Conservation (phyloP, 2,797 vertebrate species). For the Hydrocynus forskahlii region DNA sequence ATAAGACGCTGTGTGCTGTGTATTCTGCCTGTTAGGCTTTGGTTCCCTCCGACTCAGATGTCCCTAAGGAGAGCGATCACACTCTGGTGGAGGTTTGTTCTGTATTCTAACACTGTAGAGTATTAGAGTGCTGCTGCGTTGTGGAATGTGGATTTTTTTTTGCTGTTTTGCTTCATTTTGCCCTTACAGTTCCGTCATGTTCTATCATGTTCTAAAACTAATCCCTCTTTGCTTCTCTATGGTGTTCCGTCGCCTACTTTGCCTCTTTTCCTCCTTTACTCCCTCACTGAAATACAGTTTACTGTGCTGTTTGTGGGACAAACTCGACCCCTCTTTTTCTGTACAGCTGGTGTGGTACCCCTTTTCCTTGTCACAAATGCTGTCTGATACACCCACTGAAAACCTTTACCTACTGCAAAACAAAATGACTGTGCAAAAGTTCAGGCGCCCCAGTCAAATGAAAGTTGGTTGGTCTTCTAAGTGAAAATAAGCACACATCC, state of each 20-base stretch:
- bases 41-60: conserved; percentile 63
- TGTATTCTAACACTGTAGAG: conserved; percentile 13
- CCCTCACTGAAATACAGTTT: neutral
- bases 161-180: neutral
- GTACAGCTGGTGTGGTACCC: neutral
- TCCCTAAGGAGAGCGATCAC: conserved; percentile 67
- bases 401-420: too few species aligned
- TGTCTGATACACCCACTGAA: neutral
- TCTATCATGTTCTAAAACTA: neutral
- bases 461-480: too few species aligned
- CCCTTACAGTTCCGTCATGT: neutral
- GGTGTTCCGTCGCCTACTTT: neutral
- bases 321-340: neutral
- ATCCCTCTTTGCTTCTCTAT: neutral
- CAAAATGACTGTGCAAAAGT: too few species aligned
- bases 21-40: conserved; percentile 69
- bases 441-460: too few species aligned
- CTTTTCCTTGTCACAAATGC: neutral
- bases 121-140: neutral
- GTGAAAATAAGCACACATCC: too few species aligned
- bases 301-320: neutral
- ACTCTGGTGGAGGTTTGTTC: conserved; percentile 78
- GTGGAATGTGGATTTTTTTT: neutral
- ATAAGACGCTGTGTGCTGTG: conserved; percentile 55
- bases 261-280: neutral